phyloP scores from a whole-genome alignment of 2,113 vertebrate genomes.

The Laticauda laticaudata region DNA sequence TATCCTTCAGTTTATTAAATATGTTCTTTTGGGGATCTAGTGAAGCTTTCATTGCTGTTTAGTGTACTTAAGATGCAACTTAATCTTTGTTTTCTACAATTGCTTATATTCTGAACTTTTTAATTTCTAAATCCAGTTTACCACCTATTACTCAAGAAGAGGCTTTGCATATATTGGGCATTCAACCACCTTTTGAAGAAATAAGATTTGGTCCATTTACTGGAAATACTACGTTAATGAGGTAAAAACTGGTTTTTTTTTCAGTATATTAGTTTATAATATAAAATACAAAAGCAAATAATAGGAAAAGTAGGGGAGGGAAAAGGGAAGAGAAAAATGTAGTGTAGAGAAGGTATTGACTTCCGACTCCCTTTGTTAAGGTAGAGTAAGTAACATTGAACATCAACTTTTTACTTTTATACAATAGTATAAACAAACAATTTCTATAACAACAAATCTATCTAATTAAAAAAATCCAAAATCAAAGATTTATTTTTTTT shows the following conservation, averaged over 20 bases:
- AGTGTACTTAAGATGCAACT: neutral
- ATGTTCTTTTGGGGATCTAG: neutral
- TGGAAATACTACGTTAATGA: conserved; percentile 97
- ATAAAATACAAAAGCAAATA: too few species aligned
- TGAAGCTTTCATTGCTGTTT: neutral
- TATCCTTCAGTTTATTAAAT: conserved; percentile 8
- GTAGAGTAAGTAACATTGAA: too few species aligned
- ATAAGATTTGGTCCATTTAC: conserved; percentile 98
- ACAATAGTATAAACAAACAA: too few species aligned
- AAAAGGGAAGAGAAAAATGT: too few species aligned
- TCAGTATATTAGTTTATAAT: too few species aligned
- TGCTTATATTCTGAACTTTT: neutral
- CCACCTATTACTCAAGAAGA: conserved; percentile 96
- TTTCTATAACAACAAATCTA: too few species aligned
- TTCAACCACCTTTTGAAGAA: conserved; percentile 96
- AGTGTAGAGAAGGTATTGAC: too few species aligned
- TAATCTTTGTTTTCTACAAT: neutral
- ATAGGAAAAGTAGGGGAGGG: too few species aligned
- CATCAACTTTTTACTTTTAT: too few species aligned
- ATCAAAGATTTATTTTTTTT: too few species aligned
- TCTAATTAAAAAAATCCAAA: too few species aligned
- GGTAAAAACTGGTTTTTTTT: conserved; percentile 66
- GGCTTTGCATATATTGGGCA: conserved; percentile 93
- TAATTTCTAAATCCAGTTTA: conserved; percentile 70
- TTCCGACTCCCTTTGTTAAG: too few species aligned